These are phyloP conservation scores for Psix sp. DNA, from an alignment of 1,140 invertebrate genomes.

Conservation along the genomic window DNA sequence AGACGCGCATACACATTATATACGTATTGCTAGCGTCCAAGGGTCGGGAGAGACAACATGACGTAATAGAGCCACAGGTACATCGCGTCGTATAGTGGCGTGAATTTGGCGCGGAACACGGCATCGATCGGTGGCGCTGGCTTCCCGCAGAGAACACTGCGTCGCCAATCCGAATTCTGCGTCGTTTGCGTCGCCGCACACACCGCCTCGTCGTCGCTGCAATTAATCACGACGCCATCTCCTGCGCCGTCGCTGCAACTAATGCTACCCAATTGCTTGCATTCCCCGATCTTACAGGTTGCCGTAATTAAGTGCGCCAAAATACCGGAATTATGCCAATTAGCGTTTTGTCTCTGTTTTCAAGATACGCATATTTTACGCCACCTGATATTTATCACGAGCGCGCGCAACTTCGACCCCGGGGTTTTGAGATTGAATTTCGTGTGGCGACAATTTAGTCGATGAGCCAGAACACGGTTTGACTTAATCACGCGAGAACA, in stretches of 20 bases:
- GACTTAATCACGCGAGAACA: constrained; percentile 43
- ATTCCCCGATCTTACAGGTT: constrained; percentile 61
- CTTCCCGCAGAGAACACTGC: constrained; percentile 58
- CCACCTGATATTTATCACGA: constrained; percentile 29
- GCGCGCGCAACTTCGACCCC: constrained; percentile 18
- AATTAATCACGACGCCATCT: constrained; percentile 60
- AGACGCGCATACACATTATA: constrained; percentile 27
- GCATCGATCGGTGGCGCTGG: constrained; percentile 58
- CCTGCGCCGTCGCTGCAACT: constrained; percentile 57
- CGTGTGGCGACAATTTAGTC: constrained; percentile 44
- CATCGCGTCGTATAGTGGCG: constrained; percentile 40
- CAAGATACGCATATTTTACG: constrained; percentile 49
- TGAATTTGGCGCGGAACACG: constrained; percentile 55
- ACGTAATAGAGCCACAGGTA: constrained; percentile 59
- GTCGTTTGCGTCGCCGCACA: constrained; percentile 50
- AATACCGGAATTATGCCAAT: constrained; percentile 57
- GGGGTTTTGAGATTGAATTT: constrained; percentile 36
- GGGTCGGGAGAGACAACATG: constrained; percentile 41
- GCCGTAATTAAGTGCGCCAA: constrained; percentile 56
- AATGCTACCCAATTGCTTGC: constrained; percentile 60
- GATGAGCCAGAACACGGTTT: constrained; percentile 43
- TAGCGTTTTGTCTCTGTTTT: constrained; percentile 59
- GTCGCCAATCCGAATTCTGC: constrained; percentile 57
- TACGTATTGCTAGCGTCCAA: constrained; percentile 23
- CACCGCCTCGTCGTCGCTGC: constrained; percentile 46